Conservation (phyloP, 2,888 invertebrate genomes). For the Creontiades dilutus region DNA sequence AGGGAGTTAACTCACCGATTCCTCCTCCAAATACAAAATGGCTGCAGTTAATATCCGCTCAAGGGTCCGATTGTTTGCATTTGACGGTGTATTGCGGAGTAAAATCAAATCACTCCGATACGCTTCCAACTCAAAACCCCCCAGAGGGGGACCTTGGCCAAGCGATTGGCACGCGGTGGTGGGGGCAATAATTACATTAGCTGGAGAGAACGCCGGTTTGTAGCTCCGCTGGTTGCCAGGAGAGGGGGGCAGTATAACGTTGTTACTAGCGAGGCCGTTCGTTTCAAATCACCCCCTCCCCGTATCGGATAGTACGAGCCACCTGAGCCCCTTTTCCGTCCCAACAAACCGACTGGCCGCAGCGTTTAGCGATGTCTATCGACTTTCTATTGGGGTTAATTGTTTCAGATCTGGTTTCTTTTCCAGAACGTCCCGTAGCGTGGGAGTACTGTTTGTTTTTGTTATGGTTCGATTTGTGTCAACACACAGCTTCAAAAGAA, state of each 20-base stretch:
- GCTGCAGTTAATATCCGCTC: conserved; percentile 9
- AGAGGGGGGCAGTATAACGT: conserved; percentile 29
- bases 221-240: conserved; percentile 15
- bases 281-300: conserved; percentile 3
- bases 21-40: neutral
- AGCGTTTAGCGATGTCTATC: conserved; percentile 24
- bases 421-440: neutral
- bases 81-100: neutral
- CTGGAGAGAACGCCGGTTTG: neutral
- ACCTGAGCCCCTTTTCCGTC: neutral
- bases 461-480: too few relatives aligned
- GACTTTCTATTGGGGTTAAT: conserved; percentile 41
- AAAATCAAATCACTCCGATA: neutral
- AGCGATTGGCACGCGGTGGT: neutral
- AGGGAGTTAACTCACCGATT: neutral
- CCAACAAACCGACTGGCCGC: neutral
- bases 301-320: neutral
- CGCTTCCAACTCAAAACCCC: neutral
- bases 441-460: too few relatives aligned
- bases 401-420: neutral
- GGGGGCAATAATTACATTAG: conserved; percentile 41
- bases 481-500: too few relatives aligned
- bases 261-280: neutral
- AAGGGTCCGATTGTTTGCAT: conserved; percentile 33
- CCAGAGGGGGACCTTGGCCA: neutral